These are phyloP conservation scores for Mustela nigripes DNA, from an alignment of 2,113 vertebrate species.

Conservation along the genomic window DNA sequence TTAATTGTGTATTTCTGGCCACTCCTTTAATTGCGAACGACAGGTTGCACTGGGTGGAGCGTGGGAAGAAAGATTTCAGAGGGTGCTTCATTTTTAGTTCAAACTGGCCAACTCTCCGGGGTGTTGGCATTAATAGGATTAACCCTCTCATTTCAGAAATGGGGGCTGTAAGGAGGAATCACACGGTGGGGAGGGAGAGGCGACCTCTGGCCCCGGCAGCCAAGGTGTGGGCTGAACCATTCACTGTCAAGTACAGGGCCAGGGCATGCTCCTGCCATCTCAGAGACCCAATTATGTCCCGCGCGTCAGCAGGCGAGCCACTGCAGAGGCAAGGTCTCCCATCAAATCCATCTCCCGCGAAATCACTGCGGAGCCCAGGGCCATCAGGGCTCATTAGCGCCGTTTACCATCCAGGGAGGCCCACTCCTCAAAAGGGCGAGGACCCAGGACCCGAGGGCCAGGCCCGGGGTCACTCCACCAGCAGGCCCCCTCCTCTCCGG, in stretches of 20 bases:
- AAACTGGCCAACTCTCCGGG: conserved; percentile 80
- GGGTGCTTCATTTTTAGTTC: conserved; percentile 79
- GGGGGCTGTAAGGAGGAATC: not conserved
- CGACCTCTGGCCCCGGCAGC: conserved; percentile 86
- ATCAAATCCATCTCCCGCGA: conserved; percentile 91
- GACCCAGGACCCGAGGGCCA: conserved; percentile 58
- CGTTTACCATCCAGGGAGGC: conserved; percentile 90
- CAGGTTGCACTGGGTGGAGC: conserved; percentile 69
- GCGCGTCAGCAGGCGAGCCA: conserved; percentile 93
- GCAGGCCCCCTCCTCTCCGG: not conserved
- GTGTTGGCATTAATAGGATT: conserved; percentile 78
- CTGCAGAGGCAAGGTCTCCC: conserved; percentile 92
- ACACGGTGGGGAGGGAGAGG: conserved; percentile 59
- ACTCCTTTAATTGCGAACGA: conserved; percentile 48
- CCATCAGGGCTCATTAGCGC: conserved; percentile 92
- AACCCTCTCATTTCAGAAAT: conserved; percentile 83
- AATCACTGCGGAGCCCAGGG: conserved; percentile 88
- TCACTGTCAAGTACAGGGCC: conserved; percentile 84
- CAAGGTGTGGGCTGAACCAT: conserved; percentile 91
- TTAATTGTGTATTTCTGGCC: conserved; percentile 4
- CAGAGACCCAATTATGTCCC: conserved; percentile 95
- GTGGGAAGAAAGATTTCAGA: conserved; percentile 56
- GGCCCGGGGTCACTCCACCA: conserved; percentile 63
- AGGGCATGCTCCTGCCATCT: conserved; percentile 91
- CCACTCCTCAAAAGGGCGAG: conserved; percentile 83